Evolutionary conservation across 2,113 vertebrate genomes (phyloP), one percentile per base, ranked within the genome.

Genomic region (Macrotis lagotis): DNA sequence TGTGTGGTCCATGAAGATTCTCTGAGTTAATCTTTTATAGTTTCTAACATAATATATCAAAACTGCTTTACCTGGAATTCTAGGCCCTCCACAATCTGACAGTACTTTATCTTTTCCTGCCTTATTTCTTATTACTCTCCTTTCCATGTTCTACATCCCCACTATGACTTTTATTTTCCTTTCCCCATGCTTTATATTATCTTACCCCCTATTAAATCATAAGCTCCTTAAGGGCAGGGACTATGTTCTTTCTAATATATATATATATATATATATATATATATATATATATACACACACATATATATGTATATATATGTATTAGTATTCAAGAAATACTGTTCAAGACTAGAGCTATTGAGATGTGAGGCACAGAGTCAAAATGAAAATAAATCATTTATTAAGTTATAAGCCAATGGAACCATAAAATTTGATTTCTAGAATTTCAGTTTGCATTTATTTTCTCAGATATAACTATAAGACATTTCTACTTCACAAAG

Each of bases 381-480:
- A 51, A 94, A 96, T 26, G 16, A 94, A 91, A 74, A 52, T 50
- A 51, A 90, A 44, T 22, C 26, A 51, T 83, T 83, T 83, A 83
- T 83, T 16, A 44, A 83, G 24, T 83, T 22, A 83, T 83, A 24
- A 44, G 37, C 19, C 37, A 51, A 88, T 95, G 91, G 50, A 47
- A 88, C 89, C 92, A 93, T 4, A 50, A 31, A 14, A 48, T 25
- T 74, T 93, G 53, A 93, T 95, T 88, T 7, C 74, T 91, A 91
- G 74, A 88, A 94, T 91, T 10, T 74, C 49, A 37, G 1, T 74
- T 55, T 95, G 94, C 37, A 48, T 47, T 51, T 44, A 90, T 47
- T 74, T 51, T 93, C 74, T 88, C 37, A 93, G 90, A 48, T 3
- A 88, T 0, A 90, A 1, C 14, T 22, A 47, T 74, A 14, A 22